Conservation (phyloP, 1,140 invertebrate genomes). For the Capitella teleta region DNA sequence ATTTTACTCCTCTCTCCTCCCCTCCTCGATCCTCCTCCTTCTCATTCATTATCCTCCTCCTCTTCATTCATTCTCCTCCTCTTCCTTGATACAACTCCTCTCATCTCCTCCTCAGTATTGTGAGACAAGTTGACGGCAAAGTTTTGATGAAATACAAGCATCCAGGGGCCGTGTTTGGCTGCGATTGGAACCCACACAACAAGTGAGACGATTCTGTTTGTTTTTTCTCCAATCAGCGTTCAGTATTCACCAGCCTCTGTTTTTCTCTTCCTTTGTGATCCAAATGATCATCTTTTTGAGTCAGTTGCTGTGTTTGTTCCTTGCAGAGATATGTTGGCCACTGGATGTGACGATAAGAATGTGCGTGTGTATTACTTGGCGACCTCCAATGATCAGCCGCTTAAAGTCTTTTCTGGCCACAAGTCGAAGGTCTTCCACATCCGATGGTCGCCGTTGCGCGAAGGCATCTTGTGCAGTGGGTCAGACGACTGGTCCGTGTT, state of each 20-base stretch:
- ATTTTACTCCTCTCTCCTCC: too few species aligned
- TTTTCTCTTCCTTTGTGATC: background rate
- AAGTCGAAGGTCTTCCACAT: conserved; percentile 43
- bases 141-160: conserved; percentile 41
- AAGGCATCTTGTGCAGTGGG: conserved; percentile 42
- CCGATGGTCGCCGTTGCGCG: conserved; percentile 43
- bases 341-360: conserved; percentile 43
- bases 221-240: too few species aligned
- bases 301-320: too few species aligned
- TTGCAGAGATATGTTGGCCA: conserved; percentile 43
- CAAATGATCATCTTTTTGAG: background rate
- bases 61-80: too few species aligned
- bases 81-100: too few species aligned
- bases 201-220: too few species aligned
- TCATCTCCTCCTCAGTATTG: too few species aligned
- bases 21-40: too few species aligned
- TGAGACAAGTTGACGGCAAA: conserved; percentile 40
- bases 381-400: conserved; percentile 16
- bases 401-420: conserved; percentile 31
- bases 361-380: conserved; percentile 40
- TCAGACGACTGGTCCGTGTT: conserved; percentile 42
- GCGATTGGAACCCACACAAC: conserved; percentile 44
- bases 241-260: background rate
- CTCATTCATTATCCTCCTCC: too few species aligned
- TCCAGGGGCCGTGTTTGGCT: conserved; percentile 42